Evolutionary conservation across 2,888 invertebrate genomes (phyloP), one percentile per base, ranked within the genome.

Genomic region (Mystacides longicornis): DNA sequence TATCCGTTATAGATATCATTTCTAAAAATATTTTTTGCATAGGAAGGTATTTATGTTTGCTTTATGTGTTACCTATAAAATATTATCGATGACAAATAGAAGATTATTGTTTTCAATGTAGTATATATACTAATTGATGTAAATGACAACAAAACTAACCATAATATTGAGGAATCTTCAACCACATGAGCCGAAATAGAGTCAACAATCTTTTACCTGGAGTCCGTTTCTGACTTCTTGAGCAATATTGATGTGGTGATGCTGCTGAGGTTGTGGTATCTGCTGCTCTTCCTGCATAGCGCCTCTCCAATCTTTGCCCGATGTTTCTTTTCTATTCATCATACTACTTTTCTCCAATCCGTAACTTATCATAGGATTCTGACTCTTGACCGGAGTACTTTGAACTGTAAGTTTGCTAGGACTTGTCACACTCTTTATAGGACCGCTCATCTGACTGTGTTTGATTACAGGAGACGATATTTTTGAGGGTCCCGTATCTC

Each of bases 211-310:
- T 14, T 37, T 53, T 67, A 81, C 81, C 74, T 82, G 82, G 59
- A 81, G 66, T 2, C 74, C 72, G 51, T 80, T 71, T 46, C 82
- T 71, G 64, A 83, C 82, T 62, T 83, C 82, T 20, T 81, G 77
- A 63, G 80, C 81, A 50, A 82, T 72, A 67, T 82, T 82, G 68
- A 82, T 75, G 68, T 83, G 78, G 64, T 81, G 80, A 19, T 77
- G 71, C 1, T 73, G 69, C 63, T 69, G 69, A 7, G 68, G 68
- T 64, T 71, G 68, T 58, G 68, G 67, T 9, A 58, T 59, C 2
- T 51, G 47, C 18, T 52, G 56, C 1, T 60, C 60, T 23, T 47
- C 56, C 20, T 58, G 58, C 49, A 54, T 54, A 11, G 52, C 56
- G 18, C 57, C 60, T 46, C 57, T 37, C 59, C 58, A 59, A 11